These are phyloP conservation scores for Matsumyia berberina DNA, from an alignment of 2,888 invertebrate genomes.

Conservation along the genomic window DNA sequence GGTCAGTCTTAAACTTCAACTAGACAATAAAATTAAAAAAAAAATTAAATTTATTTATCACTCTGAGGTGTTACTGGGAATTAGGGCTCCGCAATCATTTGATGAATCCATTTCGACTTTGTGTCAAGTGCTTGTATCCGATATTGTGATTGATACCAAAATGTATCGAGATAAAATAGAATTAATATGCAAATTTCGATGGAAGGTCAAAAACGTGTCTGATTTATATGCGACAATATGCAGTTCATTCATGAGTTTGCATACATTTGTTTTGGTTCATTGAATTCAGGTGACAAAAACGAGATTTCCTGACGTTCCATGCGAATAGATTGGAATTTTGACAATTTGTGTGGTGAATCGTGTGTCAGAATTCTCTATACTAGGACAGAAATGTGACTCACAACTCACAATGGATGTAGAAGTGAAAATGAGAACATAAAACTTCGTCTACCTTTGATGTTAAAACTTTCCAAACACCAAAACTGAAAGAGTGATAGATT, in stretches of 20 bases:
- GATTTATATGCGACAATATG: background rate
- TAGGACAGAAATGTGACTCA: too few species aligned
- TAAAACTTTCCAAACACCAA: too few species aligned
- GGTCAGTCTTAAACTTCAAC: background rate
- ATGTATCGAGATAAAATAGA: background rate
- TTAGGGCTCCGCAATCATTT: background rate
- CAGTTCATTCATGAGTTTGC: conserved; percentile 12
- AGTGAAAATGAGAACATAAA: too few species aligned
- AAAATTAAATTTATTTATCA: conserved; percentile 8
- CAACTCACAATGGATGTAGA: too few species aligned
- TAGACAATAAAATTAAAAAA: background rate
- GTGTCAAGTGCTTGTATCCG: background rate
- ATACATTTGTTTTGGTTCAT: background rate
- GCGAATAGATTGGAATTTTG: background rate
- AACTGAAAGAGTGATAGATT: too few species aligned
- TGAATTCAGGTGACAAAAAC: background rate
- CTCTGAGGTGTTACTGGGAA: background rate
- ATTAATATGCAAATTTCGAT: conserved; percentile 22
- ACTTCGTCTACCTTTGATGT: too few species aligned
- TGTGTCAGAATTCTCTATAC: background rate
- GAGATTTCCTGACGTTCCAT: background rate
- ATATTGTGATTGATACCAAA: conserved; percentile 29
- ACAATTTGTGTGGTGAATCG: background rate
- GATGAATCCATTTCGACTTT: background rate
- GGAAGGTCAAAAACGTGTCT: conserved; percentile 11